Conservation (phyloP, 2,113 vertebrate genomes). For the Chionis minor region DNA sequence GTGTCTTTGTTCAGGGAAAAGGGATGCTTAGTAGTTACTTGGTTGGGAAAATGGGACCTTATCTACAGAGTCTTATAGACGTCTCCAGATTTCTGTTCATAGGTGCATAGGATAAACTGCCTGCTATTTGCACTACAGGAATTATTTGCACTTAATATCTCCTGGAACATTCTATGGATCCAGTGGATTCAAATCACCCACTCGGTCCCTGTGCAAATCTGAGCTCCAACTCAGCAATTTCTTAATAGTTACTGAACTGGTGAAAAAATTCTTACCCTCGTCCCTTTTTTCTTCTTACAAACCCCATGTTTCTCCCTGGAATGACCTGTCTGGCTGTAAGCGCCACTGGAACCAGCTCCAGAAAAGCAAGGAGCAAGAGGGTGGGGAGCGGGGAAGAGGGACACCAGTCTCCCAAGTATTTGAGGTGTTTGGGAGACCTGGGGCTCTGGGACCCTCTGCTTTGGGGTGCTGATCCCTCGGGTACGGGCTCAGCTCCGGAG, state of each 20-base stretch:
- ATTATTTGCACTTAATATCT: neutral
- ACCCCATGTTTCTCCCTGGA: neutral
- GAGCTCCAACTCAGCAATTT: neutral
- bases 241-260: neutral
- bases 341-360: neutral
- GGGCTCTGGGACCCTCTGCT: neutral
- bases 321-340: neutral
- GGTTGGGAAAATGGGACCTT: neutral
- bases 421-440: neutral
- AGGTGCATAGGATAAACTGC: neutral
- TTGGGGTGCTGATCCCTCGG: neutral
- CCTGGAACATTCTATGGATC: neutral
- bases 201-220: neutral
- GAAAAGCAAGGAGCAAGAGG: neutral
- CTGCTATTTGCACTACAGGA: fast-evolving
- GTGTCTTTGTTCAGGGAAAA: neutral
- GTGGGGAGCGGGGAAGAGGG: neutral
- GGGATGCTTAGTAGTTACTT: fast-evolving
- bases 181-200: neutral
- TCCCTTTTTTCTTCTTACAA: neutral
- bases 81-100: neutral
- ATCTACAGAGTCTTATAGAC: neutral
- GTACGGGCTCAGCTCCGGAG: neutral
- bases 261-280: neutral
- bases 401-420: neutral